Conservation (phyloP, 2,113 vertebrate species). For the Oncorhynchus tshawytscha region DNA sequence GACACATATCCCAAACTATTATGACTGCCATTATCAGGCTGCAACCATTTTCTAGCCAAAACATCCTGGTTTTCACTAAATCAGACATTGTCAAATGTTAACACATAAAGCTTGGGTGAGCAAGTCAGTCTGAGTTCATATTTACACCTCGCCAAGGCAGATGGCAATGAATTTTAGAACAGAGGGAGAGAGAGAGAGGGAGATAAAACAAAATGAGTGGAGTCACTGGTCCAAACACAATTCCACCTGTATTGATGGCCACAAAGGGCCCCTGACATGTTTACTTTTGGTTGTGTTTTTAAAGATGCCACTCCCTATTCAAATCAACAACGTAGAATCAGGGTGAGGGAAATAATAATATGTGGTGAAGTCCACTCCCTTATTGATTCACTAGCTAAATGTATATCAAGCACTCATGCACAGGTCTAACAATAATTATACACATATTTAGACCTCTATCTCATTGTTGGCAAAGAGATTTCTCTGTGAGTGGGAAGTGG, state of each 20-base stretch:
- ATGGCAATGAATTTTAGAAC: slow-evolving; percentile 67
- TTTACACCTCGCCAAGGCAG: slow-evolving; percentile 61
- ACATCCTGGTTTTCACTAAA: slow-evolving; percentile 56
- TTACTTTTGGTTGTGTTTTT: slow-evolving; percentile 19
- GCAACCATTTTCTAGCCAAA: slow-evolving; percentile 38
- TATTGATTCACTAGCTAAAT: too few relatives aligned
- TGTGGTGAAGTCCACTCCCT: too few relatives aligned
- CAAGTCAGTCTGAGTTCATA: slow-evolving; percentile 58
- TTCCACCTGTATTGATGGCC: slow-evolving; percentile 19
- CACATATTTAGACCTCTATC: neutral
- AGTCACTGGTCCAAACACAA: slow-evolving; percentile 28
- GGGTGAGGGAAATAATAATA: neutral
- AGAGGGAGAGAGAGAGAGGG: slow-evolving; percentile 12
- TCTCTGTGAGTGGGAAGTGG: neutral
- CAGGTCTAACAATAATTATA: neutral
- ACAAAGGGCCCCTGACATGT: slow-evolving; percentile 17
- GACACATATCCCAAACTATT: slow-evolving; percentile 61
- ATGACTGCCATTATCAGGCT: slow-evolving; percentile 61
- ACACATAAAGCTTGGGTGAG: slow-evolving; percentile 63
- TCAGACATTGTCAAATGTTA: slow-evolving; percentile 70
- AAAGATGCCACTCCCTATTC: slow-evolving; percentile 29
- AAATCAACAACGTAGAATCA: neutral
- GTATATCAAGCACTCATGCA: neutral
- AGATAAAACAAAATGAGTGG: neutral
- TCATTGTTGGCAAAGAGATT: neutral